phyloP scores from a whole-genome alignment of 2,888 invertebrate species.

The Sarcophaga rosellei region DNA sequence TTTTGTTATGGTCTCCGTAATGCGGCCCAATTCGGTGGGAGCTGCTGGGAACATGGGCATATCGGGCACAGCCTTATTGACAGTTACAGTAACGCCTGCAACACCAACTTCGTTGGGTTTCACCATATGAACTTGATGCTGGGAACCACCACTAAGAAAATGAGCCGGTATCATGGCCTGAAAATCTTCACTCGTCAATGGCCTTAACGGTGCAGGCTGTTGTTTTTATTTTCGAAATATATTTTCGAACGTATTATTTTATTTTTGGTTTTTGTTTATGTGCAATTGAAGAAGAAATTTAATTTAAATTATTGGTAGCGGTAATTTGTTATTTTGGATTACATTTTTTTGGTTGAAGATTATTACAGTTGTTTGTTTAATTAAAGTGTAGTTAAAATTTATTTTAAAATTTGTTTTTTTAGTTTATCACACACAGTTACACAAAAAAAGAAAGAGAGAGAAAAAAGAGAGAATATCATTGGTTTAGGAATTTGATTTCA shows the following conservation, averaged over 20 bases:
- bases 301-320: not conserved
- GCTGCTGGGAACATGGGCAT: slow-evolving; percentile 90
- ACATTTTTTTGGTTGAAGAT: slow-evolving; percentile 65
- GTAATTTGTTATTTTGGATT: slow-evolving; percentile 68
- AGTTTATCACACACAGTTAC: slow-evolving; percentile 44
- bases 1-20: slow-evolving; percentile 97
- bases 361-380: slow-evolving; percentile 61
- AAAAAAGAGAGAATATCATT: slow-evolving; percentile 71
- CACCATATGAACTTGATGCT: slow-evolving; percentile 82
- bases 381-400: slow-evolving; percentile 71
- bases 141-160: slow-evolving; percentile 93
- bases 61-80: slow-evolving; percentile 88
- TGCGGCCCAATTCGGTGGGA: slow-evolving; percentile 91
- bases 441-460: slow-evolving; percentile 71
- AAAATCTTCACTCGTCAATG: slow-evolving; percentile 96
- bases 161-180: slow-evolving; percentile 97
- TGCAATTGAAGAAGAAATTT: not conserved
- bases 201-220: slow-evolving; percentile 84
- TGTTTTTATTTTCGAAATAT: slow-evolving; percentile 40
- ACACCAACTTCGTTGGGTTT: slow-evolving; percentile 80
- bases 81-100: slow-evolving; percentile 87
- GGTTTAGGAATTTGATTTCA: slow-evolving; percentile 67
- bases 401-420: slow-evolving; percentile 61
- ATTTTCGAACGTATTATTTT: not conserved
- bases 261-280: not conserved